Conservation (phyloP, 2,113 vertebrate genomes). For the Amblyopsis rosae region DNA sequence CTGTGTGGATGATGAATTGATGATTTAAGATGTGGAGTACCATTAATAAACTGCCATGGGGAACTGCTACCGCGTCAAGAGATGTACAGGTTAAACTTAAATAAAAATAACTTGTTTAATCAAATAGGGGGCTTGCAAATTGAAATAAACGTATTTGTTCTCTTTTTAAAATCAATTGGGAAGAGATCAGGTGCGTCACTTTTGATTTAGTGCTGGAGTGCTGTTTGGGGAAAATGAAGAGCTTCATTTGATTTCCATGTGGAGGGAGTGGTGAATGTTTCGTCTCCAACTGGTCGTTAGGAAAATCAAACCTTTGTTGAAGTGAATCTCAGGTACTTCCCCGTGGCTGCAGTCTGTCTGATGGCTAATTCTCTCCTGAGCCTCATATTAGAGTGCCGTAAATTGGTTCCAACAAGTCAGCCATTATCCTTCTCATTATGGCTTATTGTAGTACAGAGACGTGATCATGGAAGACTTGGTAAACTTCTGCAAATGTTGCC, state of each 20-base stretch:
- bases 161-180: not conserved
- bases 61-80: not conserved
- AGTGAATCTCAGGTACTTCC: conserved; percentile 62
- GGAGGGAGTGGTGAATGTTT: conserved; percentile 65
- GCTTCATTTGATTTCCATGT: conserved; percentile 37
- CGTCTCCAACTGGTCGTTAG: conserved; percentile 67
- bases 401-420: conserved; percentile 52
- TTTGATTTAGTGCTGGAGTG: conserved; percentile 7
- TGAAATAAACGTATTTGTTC: not conserved
- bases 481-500: conserved; percentile 36
- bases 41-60: not conserved
- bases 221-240: conserved; percentile 11
- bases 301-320: conserved; percentile 71
- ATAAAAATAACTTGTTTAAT: no score
- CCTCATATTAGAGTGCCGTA: conserved; percentile 37
- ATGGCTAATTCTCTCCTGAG: conserved; percentile 50
- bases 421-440: conserved; percentile 55
- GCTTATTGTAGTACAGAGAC: conserved; percentile 42
- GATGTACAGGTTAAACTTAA: no score
- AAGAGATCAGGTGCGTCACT: conserved; percentile 8
- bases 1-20: conserved; percentile 6
- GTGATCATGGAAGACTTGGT: conserved; percentile 25
- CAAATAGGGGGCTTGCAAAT: not conserved
- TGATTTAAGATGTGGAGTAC: not conserved
- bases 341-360: conserved; percentile 60